phyloP scores from a whole-genome alignment of 2,797 vertebrate genomes.

The Leucoraja ocellata region DNA sequence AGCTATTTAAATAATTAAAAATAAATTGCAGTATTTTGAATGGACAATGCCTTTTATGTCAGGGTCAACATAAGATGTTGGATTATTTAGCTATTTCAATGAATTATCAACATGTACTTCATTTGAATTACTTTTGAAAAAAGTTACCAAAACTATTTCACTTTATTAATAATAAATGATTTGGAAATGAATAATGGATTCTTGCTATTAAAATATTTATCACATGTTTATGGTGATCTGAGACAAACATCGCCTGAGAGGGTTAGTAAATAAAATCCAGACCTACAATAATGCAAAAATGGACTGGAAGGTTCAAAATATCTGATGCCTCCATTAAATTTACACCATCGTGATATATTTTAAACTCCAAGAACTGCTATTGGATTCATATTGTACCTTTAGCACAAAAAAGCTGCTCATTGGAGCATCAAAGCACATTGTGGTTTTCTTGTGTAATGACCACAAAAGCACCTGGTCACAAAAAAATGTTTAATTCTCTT shows the following conservation, averaged over 20 bases:
- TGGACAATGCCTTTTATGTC: neutral
- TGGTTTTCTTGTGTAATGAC: neutral
- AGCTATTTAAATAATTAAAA: neutral
- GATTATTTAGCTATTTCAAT: neutral
- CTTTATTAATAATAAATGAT: neutral
- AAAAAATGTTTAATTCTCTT: neutral
- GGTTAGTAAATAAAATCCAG: neutral
- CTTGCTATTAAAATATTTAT: slow-evolving; percentile 21
- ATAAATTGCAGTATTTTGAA: neutral
- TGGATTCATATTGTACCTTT: too few relatives aligned
- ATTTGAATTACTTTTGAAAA: slow-evolving; percentile 20
- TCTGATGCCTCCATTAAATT: neutral
- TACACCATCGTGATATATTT: neutral
- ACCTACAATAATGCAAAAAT: neutral
- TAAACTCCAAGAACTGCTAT: neutral
- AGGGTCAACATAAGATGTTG: neutral
- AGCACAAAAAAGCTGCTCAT: too few relatives aligned
- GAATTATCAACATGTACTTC: neutral
- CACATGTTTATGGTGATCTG: neutral
- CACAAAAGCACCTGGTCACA: neutral
- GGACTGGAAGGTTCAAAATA: neutral
- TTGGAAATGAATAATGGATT: neutral
- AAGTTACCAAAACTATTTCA: neutral
- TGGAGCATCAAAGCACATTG: neutral
- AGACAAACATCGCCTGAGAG: neutral